Conservation (phyloP, 1,140 invertebrate species). For the Leptopilina boulardi region DNA sequence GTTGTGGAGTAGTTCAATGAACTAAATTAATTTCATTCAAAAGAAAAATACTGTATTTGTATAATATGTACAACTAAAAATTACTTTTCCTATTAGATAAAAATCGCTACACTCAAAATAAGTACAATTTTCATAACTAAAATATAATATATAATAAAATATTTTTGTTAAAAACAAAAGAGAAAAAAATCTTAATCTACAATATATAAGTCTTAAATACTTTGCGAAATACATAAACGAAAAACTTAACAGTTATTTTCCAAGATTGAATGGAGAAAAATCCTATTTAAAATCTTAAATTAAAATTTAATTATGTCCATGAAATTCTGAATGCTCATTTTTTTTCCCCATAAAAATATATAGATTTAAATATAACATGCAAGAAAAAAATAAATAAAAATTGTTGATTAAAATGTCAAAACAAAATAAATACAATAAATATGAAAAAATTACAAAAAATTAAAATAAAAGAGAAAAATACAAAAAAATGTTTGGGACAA, state of each 20-base stretch:
- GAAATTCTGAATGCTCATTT: too few species aligned
- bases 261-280: neutral
- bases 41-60: neutral
- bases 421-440: too few species aligned
- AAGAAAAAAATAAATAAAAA: too few species aligned
- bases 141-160: neutral
- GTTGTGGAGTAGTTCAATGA: slow-evolving; percentile 12
- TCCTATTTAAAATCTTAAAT: too few species aligned
- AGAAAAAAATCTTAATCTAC: neutral
- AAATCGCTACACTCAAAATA: neutral
- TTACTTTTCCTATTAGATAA: neutral
- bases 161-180: neutral
- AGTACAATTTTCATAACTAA: neutral
- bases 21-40: neutral
- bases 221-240: neutral
- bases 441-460: too few species aligned
- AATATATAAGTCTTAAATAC: slow-evolving; percentile 5
- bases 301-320: too few species aligned
- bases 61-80: neutral
- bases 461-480: too few species aligned
- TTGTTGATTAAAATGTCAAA: too few species aligned
- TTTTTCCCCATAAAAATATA: too few species aligned
- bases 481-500: too few species aligned
- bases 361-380: too few species aligned
- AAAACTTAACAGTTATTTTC: neutral